phyloP scores from a whole-genome alignment of 2,797 vertebrate genomes.

The Euphonia xanthogaster region DNA sequence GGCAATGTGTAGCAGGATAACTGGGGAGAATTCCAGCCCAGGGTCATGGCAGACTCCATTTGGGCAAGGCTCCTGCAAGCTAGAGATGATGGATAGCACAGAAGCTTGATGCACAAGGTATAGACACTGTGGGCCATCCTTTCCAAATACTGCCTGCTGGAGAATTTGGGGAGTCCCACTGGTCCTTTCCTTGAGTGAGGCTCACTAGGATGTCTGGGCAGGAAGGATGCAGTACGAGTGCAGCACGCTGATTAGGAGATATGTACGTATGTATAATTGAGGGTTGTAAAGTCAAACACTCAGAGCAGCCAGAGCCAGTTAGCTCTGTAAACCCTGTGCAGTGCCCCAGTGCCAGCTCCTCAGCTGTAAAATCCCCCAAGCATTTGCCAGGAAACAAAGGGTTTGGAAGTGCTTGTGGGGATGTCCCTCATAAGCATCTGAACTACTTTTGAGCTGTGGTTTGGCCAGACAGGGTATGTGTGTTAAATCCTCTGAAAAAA shows the following conservation, averaged over 20 bases:
- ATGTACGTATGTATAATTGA: too few relatives aligned
- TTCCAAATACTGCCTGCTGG: neutral
- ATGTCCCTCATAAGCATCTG: neutral
- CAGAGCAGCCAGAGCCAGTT: neutral
- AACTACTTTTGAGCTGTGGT: neutral
- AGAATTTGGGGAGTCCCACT: neutral
- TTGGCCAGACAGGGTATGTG: neutral
- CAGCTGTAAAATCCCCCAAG: neutral
- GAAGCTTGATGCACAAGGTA: neutral
- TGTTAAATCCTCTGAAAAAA: neutral
- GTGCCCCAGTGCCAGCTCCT: neutral
- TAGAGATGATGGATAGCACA: neutral
- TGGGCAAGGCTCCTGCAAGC: neutral
- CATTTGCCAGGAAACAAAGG: neutral
- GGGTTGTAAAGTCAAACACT: neutral
- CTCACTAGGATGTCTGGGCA: neutral
- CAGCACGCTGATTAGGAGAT: rapidly evolving
- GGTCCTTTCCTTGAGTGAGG: neutral
- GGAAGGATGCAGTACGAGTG: neutral
- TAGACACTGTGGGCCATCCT: neutral
- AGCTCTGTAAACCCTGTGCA: neutral
- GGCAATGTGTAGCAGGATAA: neutral
- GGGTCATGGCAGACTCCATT: neutral
- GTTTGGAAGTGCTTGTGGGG: neutral
- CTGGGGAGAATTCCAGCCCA: conserved; percentile 4